Evolutionary conservation across 2,113 vertebrate species (phyloP), one percentile per base, ranked within the genome.

Genomic region (Chaenogobius annularis): DNA sequence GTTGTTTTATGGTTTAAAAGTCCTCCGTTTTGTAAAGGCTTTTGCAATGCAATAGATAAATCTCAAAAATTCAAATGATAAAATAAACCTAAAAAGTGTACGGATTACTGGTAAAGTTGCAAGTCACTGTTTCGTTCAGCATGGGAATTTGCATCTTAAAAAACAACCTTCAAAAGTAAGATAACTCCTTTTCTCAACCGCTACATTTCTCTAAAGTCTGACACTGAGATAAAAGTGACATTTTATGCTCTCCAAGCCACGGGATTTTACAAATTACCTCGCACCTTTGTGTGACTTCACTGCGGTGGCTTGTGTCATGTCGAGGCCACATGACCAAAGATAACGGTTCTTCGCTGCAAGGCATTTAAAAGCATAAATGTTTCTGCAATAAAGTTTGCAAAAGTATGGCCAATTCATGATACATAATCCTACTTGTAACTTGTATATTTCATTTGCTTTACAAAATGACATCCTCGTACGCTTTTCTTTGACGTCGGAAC

Each of bases 311-410:
- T 47, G 44, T 66, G 40, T 47, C 44, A 66, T 44, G 64, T 66
- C 22, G 40, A 14, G 44, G 20, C 61, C 61, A 66, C 40, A 66
- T 47, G 44, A 66, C 64, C 64, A 47, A 23, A 47, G n/a, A 66
- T 66, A 66, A 66, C 64, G 64, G 64, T 66, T 7, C 64, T 14
- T 46, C 5, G 40, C 40, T 66, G 64, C 64, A 3, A 66, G 64
- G n/a, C 64, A 66, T 46, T 66, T 66, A 66, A 63, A 66, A 66
- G 43, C n/a, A 43, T 11, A 46, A 47, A 20, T 66, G 2, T 14
- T n/a, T 14, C 20, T 22, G 63, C 11, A 3, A 26, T 44, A 22
- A 20, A 22, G 20, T 12, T 13, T 65, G 12, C 22, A 22, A 61
- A 35, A 35, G 14, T 35, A 3, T 3, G 7, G 12, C 58, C 58